A percentile compares a stretch with the other conserved stretches of the same genome.
These are phyloP conservation scores for Fopius arisanus DNA, from an alignment of 1,140 invertebrate genomes.

Conservation along the genomic window DNA sequence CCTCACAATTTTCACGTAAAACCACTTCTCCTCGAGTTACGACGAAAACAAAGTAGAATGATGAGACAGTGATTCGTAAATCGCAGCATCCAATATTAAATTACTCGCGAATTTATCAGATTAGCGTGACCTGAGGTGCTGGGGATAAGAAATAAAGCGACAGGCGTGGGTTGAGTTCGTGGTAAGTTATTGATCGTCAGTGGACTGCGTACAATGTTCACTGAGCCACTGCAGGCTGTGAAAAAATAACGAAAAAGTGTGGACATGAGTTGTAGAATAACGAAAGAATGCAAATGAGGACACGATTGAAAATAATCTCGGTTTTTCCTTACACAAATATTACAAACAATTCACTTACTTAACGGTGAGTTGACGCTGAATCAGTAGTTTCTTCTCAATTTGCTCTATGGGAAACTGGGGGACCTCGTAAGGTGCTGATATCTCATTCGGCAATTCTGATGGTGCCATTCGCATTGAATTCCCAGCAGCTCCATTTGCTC, in stretches of 20 bases:
- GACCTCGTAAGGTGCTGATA: conserved; percentile 93
- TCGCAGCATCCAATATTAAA: background rate
- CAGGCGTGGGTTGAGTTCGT: background rate
- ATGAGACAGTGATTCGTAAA: background rate
- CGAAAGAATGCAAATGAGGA: background rate
- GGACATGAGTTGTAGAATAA: background rate
- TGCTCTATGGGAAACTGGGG: conserved; percentile 97
- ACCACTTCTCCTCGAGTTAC: too few species aligned
- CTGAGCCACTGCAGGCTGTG: background rate
- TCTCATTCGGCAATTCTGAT: conserved; percentile 81
- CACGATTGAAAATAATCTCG: background rate
- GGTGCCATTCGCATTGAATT: conserved; percentile 48
- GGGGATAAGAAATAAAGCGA: background rate
- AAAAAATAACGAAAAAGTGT: background rate
- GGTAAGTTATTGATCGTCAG: background rate
- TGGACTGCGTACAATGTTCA: background rate
- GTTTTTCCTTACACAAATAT: background rate
- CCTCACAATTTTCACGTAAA: too few species aligned
- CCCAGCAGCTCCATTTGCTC: conserved; percentile 36
- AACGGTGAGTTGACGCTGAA: conserved; percentile 89
- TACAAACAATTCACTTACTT: too few species aligned
- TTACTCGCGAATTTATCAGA: background rate
- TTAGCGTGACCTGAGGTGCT: background rate
- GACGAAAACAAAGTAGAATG: too few species aligned
- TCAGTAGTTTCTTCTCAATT: conserved; percentile 90